A percentile compares a stretch with the other conserved stretches of the same genome.
Conservation (phyloP, 2,797 vertebrate genomes). For the Podargus strigoides region DNA sequence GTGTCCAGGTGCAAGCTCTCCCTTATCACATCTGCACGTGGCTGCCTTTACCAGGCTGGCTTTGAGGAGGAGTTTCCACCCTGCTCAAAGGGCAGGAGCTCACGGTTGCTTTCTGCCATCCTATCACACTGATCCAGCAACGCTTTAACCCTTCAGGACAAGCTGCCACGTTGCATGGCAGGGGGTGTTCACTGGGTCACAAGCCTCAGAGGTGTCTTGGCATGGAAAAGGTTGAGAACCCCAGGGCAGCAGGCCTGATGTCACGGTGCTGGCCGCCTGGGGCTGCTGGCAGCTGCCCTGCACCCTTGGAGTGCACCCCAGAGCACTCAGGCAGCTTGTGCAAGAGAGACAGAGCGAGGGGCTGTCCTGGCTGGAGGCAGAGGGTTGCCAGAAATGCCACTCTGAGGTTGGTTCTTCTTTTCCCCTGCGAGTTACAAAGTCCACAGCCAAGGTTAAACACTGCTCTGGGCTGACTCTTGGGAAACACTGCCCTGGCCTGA, state of each 20-base stretch:
- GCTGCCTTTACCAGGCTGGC: not conserved
- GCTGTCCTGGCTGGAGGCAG: rapidly evolving
- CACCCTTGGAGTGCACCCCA: not conserved
- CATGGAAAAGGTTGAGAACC: not conserved
- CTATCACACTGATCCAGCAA: not conserved
- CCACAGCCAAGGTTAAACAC: not conserved
- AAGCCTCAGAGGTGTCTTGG: not conserved
- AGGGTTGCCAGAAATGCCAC: not conserved
- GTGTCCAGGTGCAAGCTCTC: rapidly evolving
- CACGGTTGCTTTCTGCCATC: not conserved
- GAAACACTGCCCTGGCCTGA: not conserved
- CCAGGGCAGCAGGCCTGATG: not conserved
- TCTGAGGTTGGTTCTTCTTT: not conserved
- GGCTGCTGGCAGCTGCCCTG: not conserved
- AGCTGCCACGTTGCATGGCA: rapidly evolving
- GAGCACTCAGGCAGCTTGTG: not conserved
- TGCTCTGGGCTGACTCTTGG: not conserved
- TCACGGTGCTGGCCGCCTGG: rapidly evolving
- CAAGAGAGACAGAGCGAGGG: not conserved
- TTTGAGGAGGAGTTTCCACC: not conserved
- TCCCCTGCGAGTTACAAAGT: not conserved
- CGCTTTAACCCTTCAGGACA: rapidly evolving
- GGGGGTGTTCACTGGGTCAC: rapidly evolving
- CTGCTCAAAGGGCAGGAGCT: conserved; percentile 13
- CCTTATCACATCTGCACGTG: not conserved